Evolutionary conservation across 2,888 invertebrate genomes (phyloP).

Genomic region (Philhelius pedissequus): DNA sequence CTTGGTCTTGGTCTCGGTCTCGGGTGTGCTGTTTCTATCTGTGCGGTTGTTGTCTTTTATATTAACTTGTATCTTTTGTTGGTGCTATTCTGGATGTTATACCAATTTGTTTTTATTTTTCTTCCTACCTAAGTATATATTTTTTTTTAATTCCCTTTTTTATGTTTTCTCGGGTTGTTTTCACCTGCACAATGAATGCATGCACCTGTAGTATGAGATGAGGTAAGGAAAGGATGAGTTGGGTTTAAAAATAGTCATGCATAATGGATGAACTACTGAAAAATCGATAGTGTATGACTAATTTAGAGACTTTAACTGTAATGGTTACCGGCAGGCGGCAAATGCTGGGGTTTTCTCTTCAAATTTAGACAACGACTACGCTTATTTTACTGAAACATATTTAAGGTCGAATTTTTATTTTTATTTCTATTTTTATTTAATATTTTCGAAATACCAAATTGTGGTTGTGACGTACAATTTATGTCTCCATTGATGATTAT

Average conservation of each 20-base stretch:
- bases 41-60: conserved; percentile 20
- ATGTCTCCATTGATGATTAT: background rate
- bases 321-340: background rate
- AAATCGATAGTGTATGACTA: conserved; percentile 61
- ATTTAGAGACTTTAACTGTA: conserved; percentile 36
- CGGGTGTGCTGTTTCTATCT: conserved; percentile 38
- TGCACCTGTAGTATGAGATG: conserved; percentile 18
- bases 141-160: background rate
- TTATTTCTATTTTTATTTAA: background rate
- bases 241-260: conserved; percentile 31
- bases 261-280: conserved; percentile 41
- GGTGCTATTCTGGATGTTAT: conserved; percentile 13
- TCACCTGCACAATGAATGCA: conserved; percentile 12
- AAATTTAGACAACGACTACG: background rate
- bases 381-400: background rate
- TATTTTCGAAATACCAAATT: background rate
- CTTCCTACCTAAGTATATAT: conserved; percentile 4
- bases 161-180: conserved; percentile 1
- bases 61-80: conserved; percentile 12
- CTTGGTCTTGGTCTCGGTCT: background rate
- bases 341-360: background rate
- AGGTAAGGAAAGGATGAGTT: conserved; percentile 13
- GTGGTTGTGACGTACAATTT: background rate
- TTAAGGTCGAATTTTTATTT: background rate
- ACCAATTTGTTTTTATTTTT: conserved; percentile 24